Base-by-base conservation (phyloP, 2,888 invertebrate species). In the Limenitis camilla region DNA sequence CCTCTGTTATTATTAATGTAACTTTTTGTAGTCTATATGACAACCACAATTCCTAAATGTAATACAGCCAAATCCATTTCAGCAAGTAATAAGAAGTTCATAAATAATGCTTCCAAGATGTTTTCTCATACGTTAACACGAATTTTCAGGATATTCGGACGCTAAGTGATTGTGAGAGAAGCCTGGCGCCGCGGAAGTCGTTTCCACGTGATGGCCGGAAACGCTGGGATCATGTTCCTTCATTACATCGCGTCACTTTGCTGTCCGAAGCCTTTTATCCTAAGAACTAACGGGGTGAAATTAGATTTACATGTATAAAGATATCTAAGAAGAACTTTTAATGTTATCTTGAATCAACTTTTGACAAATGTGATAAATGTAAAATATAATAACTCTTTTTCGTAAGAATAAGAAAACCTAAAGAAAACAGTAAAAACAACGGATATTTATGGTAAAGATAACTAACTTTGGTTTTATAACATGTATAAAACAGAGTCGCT, bases 121-220 rank as follows among this genome's bases (percentile, higher is more conserved):
- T 48, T 56, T 56, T 49, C 39, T 33, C 42, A 44, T 45, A 53
- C 61, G 60, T 63, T 64, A 60, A 59, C 55, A 61, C 55, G 52
- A 58, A 71, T 74, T 57, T 72, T 69, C 64, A 70, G 64, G 65
- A 64, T 76, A 71, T 76, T 70, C 66, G 69, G 71, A 67, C 71
- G 74, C 74, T 84, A 84, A 85, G 85, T 86, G 86, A 85, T 83
- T 84, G 85, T 85, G 81, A 84, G 81, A 81, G 76, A 73, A 76
- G 74, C 67, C 77, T 79, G 83, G 84, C 86, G 86, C 85, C 84
- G 67, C 64, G 86, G 86, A 87, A 84, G 84, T 81, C 78, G 77
- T 83, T 82, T 72, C 81, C 78, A 75, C 82, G 80, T 81, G 84
- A 83, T 82, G 83, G 79, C 77, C 81, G 86, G 86, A 86, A 77